Evolutionary conservation across 2,888 invertebrate species (phyloP), one percentile per base, ranked within the genome.

Genomic region (Nudaria mundana): DNA sequence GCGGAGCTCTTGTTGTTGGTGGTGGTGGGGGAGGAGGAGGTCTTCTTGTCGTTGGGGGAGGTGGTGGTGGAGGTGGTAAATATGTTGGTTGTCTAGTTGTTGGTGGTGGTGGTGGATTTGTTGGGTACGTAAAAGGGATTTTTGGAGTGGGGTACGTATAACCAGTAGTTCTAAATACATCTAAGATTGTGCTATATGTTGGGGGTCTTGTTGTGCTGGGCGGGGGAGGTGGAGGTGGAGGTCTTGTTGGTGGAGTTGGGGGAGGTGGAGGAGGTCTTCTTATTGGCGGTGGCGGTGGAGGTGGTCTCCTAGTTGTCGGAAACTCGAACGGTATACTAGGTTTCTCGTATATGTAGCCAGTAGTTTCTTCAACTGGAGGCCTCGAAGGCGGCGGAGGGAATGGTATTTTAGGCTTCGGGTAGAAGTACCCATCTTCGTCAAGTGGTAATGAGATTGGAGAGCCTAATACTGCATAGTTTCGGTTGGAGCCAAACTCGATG

Each of bases 341-440:
- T 40, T 50, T 47, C 7, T 57, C 61, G 35, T 65, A 65, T 3
- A 40, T 48, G 22, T 65, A 66, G 0, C 66, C 66, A 3, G 63
- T 55, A 6, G 53, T 43, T 31, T 52, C 45, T 1, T 39, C 28
- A 12, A 31, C 37, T 3, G 49, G 48, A 3, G 53, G 56, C 0
- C 32, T 40, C 0, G 51, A 45, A n/a, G 44, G 32, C 4, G 49
- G 82, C 3, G 81, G 80, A 5, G 86, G 85, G 63, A 86, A 86
- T 0, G 83, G 87, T 7, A 80, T 66, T 52, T 75, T 77, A 13
- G 84, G 84, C 43, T 85, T 81, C 8, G 85, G 84, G 62, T 87
- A 89, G 66, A 85, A 86, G 61, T 89, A 89, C 3, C 88, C 88
- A 61, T 88, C 88, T 48, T 88, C 87, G 38, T 88, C 63, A 0